Conservation (phyloP, 1,140 invertebrate genomes). For the Aphaenogaster floridana region DNA sequence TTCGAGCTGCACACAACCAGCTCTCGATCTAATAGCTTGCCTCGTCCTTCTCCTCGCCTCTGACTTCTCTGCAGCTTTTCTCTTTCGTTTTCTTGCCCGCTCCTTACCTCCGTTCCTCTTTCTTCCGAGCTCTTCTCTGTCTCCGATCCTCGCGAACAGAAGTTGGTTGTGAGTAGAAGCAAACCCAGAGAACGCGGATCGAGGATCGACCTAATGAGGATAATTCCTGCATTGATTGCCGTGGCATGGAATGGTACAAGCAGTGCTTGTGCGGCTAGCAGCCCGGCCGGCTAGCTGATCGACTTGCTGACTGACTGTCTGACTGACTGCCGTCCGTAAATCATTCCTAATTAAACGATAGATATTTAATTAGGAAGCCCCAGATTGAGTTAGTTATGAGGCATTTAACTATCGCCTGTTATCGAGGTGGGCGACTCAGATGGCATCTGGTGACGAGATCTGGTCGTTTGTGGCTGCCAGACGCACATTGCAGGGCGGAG, state of each 20-base stretch:
- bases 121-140: constrained; percentile 33
- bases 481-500: constrained; percentile 55
- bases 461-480: constrained; percentile 70
- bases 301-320: constrained; percentile 45
- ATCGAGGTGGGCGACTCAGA: constrained; percentile 80
- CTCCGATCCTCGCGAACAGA: constrained; percentile 45
- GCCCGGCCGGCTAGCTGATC: constrained; percentile 46
- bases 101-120: constrained; percentile 42
- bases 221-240: constrained; percentile 86
- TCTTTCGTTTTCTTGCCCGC: constrained; percentile 55
- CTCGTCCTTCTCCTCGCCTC: constrained; percentile 58
- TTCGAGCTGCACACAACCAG: constrained; percentile 77
- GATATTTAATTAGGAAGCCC: constrained; percentile 83
- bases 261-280: constrained; percentile 69
- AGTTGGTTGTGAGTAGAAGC: constrained; percentile 63
- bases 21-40: constrained; percentile 83
- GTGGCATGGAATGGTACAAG: constrained; percentile 76
- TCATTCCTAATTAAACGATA: constrained; percentile 86
- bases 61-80: constrained; percentile 26
- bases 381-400: constrained; percentile 84
- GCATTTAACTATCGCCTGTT: constrained; percentile 77
- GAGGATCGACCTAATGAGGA: constrained; percentile 85
- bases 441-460: constrained; percentile 79
- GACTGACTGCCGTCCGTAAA: constrained; percentile 80
- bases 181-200: constrained; percentile 67